phyloP scores from a whole-genome alignment of 1,140 invertebrate genomes.

The Bombus waltoni region DNA sequence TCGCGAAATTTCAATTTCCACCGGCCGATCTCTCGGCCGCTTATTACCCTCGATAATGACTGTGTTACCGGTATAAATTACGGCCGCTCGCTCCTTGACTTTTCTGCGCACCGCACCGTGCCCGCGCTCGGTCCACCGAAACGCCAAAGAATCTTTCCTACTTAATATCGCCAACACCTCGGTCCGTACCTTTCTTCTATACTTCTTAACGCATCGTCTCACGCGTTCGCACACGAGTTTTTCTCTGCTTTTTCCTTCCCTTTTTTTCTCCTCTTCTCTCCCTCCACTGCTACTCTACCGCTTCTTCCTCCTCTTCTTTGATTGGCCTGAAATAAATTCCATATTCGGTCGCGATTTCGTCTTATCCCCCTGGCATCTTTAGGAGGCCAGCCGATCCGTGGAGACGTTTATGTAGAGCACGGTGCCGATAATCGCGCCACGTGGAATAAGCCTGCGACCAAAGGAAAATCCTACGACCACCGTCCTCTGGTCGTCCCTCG shows the following conservation, averaged over 20 bases:
- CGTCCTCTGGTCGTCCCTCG: neutral
- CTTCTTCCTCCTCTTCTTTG: neutral
- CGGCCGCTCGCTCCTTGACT: slow-evolving; percentile 27
- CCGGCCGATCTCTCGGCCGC: slow-evolving; percentile 41
- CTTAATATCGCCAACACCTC: neutral
- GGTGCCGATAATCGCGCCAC: slow-evolving; percentile 72
- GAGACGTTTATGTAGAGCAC: slow-evolving; percentile 78
- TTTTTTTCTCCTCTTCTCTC: neutral
- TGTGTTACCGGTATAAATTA: slow-evolving; percentile 56
- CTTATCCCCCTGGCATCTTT: slow-evolving; percentile 76
- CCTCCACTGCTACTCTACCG: neutral
- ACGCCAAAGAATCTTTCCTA: neutral
- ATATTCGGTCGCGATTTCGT: slow-evolving; percentile 37
- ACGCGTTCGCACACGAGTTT: neutral
- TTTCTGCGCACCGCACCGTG: slow-evolving; percentile 9
- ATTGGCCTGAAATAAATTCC: neutral
- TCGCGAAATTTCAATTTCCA: slow-evolving; percentile 58
- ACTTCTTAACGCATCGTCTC: neutral
- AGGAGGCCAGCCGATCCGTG: slow-evolving; percentile 69
- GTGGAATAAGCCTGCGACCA: slow-evolving; percentile 60
- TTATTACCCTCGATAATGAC: slow-evolving; percentile 58
- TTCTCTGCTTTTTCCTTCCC: neutral
- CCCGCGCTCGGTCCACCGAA: neutral
- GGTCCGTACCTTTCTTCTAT: neutral
- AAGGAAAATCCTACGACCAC: slow-evolving; percentile 40